phyloP scores from a whole-genome alignment of 2,113 vertebrate species.

The Stercorarius parasiticus region DNA sequence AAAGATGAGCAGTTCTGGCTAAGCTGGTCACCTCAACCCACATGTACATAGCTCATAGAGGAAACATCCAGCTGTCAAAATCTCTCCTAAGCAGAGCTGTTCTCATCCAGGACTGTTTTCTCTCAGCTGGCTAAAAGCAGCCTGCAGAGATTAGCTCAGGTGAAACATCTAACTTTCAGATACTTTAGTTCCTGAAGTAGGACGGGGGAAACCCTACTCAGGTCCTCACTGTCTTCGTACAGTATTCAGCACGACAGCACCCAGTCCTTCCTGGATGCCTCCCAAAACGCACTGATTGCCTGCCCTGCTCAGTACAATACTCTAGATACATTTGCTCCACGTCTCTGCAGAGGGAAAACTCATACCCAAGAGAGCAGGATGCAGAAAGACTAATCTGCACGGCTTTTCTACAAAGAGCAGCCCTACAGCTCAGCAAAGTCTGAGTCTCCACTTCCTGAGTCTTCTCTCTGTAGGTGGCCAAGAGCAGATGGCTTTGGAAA shows the following conservation, averaged over 20 bases:
- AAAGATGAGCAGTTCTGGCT: neutral
- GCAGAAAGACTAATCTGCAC: neutral
- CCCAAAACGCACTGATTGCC: neutral
- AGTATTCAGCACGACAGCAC: no score
- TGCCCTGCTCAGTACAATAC: neutral
- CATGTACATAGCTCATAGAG: no score
- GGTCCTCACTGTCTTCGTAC: neutral
- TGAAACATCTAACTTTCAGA: neutral
- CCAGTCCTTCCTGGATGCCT: neutral
- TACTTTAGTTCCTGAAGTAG: neutral
- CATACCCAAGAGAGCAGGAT: neutral
- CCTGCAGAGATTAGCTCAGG: neutral
- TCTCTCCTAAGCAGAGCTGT: neutral
- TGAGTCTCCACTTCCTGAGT: neutral
- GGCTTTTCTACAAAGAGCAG: neutral
- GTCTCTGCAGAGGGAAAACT: neutral
- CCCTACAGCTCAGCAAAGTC: neutral
- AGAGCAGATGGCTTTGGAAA: neutral
- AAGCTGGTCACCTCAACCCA: neutral
- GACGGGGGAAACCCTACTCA: neutral
- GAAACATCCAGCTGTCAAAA: neutral
- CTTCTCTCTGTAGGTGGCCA: neutral
- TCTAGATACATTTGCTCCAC: neutral
- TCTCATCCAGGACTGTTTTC: neutral
- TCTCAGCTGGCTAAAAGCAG: neutral